Evolutionary conservation across 35 echinoderm and acorn worm genomes (phyloP).

Genomic region (Ophioderma brevispina): DNA sequence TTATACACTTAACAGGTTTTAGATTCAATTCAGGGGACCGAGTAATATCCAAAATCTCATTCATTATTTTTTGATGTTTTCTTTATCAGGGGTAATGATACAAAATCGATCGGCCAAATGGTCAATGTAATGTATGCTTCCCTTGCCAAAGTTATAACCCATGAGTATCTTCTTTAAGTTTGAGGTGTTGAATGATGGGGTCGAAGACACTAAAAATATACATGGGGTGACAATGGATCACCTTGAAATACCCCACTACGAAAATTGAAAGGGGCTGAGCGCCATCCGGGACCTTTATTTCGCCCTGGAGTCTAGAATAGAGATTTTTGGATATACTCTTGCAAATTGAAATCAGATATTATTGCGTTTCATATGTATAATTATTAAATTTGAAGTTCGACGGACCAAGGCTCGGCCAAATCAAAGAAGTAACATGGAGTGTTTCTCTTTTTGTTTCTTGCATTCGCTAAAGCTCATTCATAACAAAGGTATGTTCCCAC

Average conservation of each 20-base stretch:
- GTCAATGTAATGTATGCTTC: slow-evolving; percentile 13
- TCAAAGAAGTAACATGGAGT: slow-evolving; percentile 26
- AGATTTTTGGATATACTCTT: slow-evolving; percentile 11
- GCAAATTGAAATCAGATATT: slow-evolving; percentile 3
- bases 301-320: slow-evolving; percentile 37
- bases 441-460: slow-evolving; percentile 43
- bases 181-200: slow-evolving; percentile 7
- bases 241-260: slow-evolving; percentile 14
- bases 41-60: neutral
- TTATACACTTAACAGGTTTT: neutral
- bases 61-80: neutral
- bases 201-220: slow-evolving; percentile 1
- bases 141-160: slow-evolving; percentile 4
- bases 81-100: slow-evolving; percentile 4
- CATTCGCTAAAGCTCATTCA: slow-evolving; percentile 50
- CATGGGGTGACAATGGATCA: slow-evolving; percentile 51
- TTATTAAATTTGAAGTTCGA: slow-evolving; percentile 31
- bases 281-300: slow-evolving; percentile 1
- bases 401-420: slow-evolving; percentile 32
- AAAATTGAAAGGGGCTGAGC: neutral
- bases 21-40: neutral
- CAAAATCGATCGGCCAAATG: slow-evolving; percentile 50
- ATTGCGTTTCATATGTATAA: slow-evolving; percentile 23
- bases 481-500: slow-evolving; percentile 39
- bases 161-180: neutral